Base-by-base conservation (phyloP, 2,888 invertebrate species). In the Neoascia interrupta region DNA sequence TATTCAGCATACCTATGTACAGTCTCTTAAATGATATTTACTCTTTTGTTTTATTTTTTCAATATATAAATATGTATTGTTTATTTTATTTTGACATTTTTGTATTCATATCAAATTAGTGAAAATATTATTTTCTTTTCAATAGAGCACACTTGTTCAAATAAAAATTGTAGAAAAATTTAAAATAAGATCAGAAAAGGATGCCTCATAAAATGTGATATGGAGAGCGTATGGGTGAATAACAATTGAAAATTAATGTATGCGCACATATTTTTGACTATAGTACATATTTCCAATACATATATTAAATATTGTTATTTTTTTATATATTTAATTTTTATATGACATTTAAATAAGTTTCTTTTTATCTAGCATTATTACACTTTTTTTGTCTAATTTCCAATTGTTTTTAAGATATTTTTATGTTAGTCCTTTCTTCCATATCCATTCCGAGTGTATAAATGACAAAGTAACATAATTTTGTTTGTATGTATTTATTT, bases 11-110 rank as follows among this genome's bases (percentile, higher is more conserved):
- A 64, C 72, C 58, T 76, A 76, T 76, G 41, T 76, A 76, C 76
- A 76, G 72, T 76, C 76, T 76, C 76, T 76, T 76, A 76, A 76
- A 76, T 76, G 76, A 72, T 76, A 76, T 76, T 39, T n/a, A n/a
- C n/a, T n/a, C n/a, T n/a, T n/a, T n/a, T 39, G 8, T 61, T 8
- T 43, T 53, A 26, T 45, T 23, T 16, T 41, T 34, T 10, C n/a
- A n/a, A n/a, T 60, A 53, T 70, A 39, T 61, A 61, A 49, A 61
- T 66, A 53, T 58, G 56, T 58, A 39, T 63, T 37, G 18, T 31
- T 5, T 58, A 41, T 47, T 28, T 31, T 74, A 21, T 66, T 18
- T 61, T 68, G 41, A 19, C 28, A 31, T 31, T n/a, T n/a, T n/a
- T n/a, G n/a, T n/a, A n/a, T n/a, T n/a, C 45, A 10, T 58, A 37